phyloP scores from a whole-genome alignment of 2,888 invertebrate genomes.

The Dioctria linearis region DNA sequence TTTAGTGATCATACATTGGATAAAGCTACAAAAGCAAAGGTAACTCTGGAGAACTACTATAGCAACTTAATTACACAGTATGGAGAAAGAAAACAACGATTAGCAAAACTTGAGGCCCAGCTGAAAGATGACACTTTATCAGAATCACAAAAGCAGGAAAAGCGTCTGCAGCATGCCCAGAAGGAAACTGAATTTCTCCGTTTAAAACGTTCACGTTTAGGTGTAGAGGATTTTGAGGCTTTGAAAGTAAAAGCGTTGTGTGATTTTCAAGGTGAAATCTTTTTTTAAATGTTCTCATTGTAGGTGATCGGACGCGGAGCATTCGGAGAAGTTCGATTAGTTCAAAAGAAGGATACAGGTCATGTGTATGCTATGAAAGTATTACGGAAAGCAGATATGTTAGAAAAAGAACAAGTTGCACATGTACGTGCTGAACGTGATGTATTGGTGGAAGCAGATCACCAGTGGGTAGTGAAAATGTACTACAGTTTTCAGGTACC shows the following conservation, averaged over 20 bases:
- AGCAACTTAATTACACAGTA: constrained; percentile 98
- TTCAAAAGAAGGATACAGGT: constrained; percentile 99
- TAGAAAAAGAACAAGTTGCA: constrained; percentile 98
- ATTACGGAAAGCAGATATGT: constrained; percentile 97
- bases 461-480: constrained; percentile 99
- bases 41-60: constrained; percentile 99
- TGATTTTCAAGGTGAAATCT: neutral
- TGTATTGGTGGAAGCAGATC: constrained; percentile 98
- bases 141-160: constrained; percentile 92
- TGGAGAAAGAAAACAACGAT: constrained; percentile 95
- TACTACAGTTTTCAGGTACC: constrained; percentile 92
- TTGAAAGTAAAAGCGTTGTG: constrained; percentile 76
- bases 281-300: neutral
- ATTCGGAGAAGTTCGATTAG: constrained; percentile 95
- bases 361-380: constrained; percentile 99
- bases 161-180: constrained; percentile 93
- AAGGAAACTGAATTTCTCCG: constrained; percentile 99
- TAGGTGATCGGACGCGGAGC: constrained; percentile 91
- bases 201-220: constrained; percentile 94
- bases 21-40: constrained; percentile 99
- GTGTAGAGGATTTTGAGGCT: constrained; percentile 98
- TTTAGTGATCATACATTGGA: constrained; percentile 98
- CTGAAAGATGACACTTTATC: constrained; percentile 95
- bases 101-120: constrained; percentile 95
- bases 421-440: constrained; percentile 99